Evolutionary conservation across 1,140 invertebrate species (phyloP).

Genomic region (Halyomorpha halys): DNA sequence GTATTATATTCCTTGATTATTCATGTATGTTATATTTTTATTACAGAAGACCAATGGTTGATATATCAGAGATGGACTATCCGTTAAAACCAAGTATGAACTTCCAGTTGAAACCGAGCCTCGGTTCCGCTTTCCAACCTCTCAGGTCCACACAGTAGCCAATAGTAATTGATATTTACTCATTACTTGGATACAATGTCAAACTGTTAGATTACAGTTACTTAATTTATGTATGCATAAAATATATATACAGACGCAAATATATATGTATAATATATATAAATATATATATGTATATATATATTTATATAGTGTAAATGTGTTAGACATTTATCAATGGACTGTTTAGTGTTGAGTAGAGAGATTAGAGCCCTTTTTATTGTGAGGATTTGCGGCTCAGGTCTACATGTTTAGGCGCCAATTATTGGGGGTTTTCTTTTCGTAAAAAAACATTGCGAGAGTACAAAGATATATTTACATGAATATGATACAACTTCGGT

Average conservation of each 20-base stretch:
- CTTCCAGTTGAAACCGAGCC: constrained; percentile 68
- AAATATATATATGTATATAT: no score
- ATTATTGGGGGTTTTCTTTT: no score
- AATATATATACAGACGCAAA: no score
- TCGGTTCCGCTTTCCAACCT: constrained; percentile 70
- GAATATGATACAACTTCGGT: constrained; percentile 14
- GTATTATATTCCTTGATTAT: no score
- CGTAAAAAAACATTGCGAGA: background rate
- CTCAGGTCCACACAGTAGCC: constrained; percentile 34
- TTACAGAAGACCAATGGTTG: constrained; percentile 41
- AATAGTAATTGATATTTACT: background rate
- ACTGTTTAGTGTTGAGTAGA: constrained; percentile 6
- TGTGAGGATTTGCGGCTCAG: background rate
- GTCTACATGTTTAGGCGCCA: background rate
- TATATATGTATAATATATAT: no score
- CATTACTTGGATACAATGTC: background rate
- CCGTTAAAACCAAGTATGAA: constrained; percentile 51
- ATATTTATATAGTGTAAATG: background rate
- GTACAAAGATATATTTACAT: constrained; percentile 13
- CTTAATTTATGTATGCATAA: background rate
- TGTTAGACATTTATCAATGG: constrained; percentile 5
- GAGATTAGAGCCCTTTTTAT: background rate
- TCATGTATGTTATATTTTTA: background rate
- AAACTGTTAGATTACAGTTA: background rate
- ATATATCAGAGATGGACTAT: constrained; percentile 32